Percentiles rank a stretch among this genome's conserved stretches.
These are phyloP conservation scores for Tetragonula carbonaria DNA, from an alignment of 2,888 invertebrate genomes.

Conservation along the genomic window DNA sequence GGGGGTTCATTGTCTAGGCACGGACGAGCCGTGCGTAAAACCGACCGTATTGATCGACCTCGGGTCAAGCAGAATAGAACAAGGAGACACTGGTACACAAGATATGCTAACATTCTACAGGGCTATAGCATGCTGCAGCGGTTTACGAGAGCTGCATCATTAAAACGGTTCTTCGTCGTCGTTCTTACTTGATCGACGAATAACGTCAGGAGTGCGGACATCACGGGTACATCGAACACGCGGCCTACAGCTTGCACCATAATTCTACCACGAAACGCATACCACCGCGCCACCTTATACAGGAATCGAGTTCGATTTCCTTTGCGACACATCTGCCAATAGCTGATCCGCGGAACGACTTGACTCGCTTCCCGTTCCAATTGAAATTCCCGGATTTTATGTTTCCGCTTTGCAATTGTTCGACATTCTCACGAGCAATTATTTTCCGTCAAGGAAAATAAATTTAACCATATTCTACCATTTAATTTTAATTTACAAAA, in stretches of 20 bases:
- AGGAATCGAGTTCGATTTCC: slow-evolving; percentile 29
- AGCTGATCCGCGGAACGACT: slow-evolving; percentile 38
- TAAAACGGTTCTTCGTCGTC: slow-evolving; percentile 39
- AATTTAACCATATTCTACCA: neutral
- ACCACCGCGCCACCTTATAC: slow-evolving; percentile 57
- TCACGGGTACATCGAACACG: slow-evolving; percentile 54
- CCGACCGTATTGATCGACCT: slow-evolving; percentile 69
- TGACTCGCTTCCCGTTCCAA: slow-evolving; percentile 39
- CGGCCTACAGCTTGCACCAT: slow-evolving; percentile 62
- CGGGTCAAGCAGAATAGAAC: slow-evolving; percentile 56
- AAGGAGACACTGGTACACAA: slow-evolving; percentile 61
- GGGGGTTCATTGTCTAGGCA: slow-evolving; percentile 61
- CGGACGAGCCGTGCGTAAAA: slow-evolving; percentile 61
- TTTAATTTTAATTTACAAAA: neutral
- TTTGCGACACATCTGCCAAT: slow-evolving; percentile 44
- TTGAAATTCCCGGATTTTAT: slow-evolving; percentile 9
- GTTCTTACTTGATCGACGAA: slow-evolving; percentile 72
- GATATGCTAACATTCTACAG: slow-evolving; percentile 63
- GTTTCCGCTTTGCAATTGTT: neutral
- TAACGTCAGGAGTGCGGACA: slow-evolving; percentile 62
- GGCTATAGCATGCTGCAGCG: slow-evolving; percentile 63
- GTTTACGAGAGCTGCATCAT: slow-evolving; percentile 57
- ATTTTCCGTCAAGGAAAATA: neutral
- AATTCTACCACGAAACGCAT: slow-evolving; percentile 60
- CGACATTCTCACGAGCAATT: neutral